Percentiles rank a stretch among this genome's conserved stretches.
These are phyloP conservation scores for Patella ulyssiponensis DNA, from an alignment of 2,888 invertebrate genomes.

Conservation along the genomic window DNA sequence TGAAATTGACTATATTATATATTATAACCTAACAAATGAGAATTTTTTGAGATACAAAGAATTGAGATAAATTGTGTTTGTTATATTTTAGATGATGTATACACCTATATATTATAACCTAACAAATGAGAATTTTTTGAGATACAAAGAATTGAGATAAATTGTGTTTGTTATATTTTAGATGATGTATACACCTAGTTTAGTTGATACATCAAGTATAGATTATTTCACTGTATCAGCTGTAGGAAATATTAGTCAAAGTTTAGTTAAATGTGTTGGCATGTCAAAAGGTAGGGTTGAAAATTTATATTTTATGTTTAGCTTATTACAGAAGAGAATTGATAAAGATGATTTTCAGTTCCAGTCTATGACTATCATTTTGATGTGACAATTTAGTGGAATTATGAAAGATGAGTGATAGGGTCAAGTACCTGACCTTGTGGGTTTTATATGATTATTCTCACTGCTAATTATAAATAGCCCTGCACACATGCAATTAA, in stretches of 20 bases:
- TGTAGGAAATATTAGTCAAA: slow-evolving; percentile 68
- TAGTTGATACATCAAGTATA: slow-evolving; percentile 58
- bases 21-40: no score
- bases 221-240: slow-evolving; percentile 69
- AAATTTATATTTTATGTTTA: slow-evolving; percentile 10
- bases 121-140: no score
- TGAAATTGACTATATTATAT: not conserved
- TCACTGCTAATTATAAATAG: no score
- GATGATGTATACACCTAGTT: slow-evolving; percentile 65
- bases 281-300: slow-evolving; percentile 57
- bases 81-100: slow-evolving; percentile 60
- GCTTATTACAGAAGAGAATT: not conserved
- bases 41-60: no score
- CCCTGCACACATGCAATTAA: no score
- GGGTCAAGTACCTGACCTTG: no score
- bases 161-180: slow-evolving; percentile 40
- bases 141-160: no score
- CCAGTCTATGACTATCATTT: not conserved
- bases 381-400: not conserved
- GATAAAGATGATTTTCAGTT: not conserved
- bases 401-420: not conserved
- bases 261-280: slow-evolving; percentile 67
- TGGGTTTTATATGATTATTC: no score
- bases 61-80: not conserved
- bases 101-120: slow-evolving; percentile 43